Percentiles rank a stretch among this genome's conserved stretches.
phyloP scores from a whole-genome alignment of 2,888 invertebrate genomes.

The Odontomyia ornata region DNA sequence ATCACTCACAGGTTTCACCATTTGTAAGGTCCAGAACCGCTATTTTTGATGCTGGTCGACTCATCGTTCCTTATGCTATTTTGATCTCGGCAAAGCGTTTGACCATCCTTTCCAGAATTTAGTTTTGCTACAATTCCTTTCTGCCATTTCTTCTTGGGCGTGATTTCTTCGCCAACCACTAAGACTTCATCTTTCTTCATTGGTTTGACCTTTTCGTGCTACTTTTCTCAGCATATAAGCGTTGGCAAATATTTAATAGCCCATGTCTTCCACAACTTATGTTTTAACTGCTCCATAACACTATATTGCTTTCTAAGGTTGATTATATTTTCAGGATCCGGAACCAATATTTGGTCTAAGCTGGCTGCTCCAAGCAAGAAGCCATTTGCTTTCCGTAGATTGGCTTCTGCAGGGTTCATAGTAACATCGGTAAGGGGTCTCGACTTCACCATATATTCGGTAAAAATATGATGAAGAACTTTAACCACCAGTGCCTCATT shows the following conservation, averaged over 20 bases:
- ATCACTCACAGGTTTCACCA: not conserved
- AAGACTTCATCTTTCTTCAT: not conserved
- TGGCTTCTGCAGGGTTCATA: too few relatives aligned
- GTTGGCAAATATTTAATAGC: not conserved
- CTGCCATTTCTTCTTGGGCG: conserved; percentile 1
- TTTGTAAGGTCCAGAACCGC: not conserved
- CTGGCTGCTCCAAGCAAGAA: too few relatives aligned
- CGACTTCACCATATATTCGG: too few relatives aligned
- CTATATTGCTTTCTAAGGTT: not conserved
- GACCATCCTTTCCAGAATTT: not conserved
- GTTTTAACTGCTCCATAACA: not conserved
- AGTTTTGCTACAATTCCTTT: not conserved
- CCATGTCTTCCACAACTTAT: not conserved
- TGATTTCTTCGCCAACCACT: not conserved
- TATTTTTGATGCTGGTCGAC: conserved; percentile 1
- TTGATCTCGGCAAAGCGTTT: not conserved
- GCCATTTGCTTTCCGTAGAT: too few relatives aligned
- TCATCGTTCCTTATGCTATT: not conserved
- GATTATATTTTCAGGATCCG: not conserved
- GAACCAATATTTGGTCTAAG: not conserved
- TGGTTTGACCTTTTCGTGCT: not conserved
- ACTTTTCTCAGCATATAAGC: not conserved
- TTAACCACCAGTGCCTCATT: too few relatives aligned
- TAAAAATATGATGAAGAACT: too few relatives aligned
- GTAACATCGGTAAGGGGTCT: too few relatives aligned